Evolutionary conservation across 1,140 invertebrate species (phyloP).

Genomic region (Leptinotarsa undecemlineata): DNA sequence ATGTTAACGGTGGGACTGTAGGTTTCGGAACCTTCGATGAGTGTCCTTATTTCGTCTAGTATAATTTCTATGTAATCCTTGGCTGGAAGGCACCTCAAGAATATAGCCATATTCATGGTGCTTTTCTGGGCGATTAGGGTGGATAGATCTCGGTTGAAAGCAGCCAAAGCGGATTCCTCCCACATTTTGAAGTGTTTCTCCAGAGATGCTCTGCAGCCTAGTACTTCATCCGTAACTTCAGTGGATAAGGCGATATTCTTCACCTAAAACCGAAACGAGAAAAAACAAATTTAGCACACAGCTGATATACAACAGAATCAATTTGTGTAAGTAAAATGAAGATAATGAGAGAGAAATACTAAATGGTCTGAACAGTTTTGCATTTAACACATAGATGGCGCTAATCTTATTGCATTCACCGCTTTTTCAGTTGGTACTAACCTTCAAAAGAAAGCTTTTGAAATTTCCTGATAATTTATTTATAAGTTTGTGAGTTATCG

Average conservation of each 20-base stretch:
- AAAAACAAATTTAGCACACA: too few relatives aligned
- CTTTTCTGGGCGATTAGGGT: conserved; percentile 60
- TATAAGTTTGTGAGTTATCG: too few relatives aligned
- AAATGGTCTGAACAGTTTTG: too few relatives aligned
- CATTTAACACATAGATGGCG: too few relatives aligned
- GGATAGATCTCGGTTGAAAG: conserved; percentile 70
- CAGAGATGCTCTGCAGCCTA: conserved; percentile 61
- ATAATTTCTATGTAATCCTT: conserved; percentile 51
- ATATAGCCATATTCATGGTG: conserved; percentile 72
- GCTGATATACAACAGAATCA: too few relatives aligned
- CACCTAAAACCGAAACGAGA: not conserved
- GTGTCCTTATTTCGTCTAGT: conserved; percentile 48
- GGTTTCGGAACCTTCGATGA: conserved; percentile 76
- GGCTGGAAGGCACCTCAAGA: conserved; percentile 59
- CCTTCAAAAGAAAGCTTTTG: too few relatives aligned
- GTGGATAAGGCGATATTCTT: conserved; percentile 44
- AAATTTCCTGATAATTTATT: too few relatives aligned
- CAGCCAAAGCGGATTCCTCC: conserved; percentile 63
- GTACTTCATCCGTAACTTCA: conserved; percentile 37
- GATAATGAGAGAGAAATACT: too few relatives aligned
- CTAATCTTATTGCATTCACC: too few relatives aligned
- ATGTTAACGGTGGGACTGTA: conserved; percentile 72
- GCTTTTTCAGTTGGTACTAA: too few relatives aligned
- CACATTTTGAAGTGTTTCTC: conserved; percentile 67
- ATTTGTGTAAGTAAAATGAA: too few relatives aligned